Conservation (phyloP, 1,140 invertebrate genomes). For the Drosophila novamexicana region DNA sequence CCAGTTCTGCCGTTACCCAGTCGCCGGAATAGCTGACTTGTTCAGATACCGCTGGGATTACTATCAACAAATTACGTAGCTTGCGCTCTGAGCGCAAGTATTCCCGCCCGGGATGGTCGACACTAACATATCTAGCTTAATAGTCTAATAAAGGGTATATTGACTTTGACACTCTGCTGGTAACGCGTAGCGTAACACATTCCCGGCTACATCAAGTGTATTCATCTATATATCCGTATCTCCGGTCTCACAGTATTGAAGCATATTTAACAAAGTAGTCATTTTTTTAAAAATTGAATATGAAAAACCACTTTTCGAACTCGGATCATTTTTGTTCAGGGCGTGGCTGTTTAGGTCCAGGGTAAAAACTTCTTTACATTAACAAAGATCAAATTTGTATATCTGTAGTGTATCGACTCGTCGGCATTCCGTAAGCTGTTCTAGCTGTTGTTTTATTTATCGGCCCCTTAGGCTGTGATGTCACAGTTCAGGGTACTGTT, state of each 20-base stretch:
- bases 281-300: too few relatives aligned
- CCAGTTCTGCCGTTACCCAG: neutral
- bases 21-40: neutral
- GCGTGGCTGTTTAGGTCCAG: too few relatives aligned
- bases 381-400: too few relatives aligned
- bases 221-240: too few relatives aligned
- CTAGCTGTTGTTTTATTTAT: neutral
- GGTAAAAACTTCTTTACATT: too few relatives aligned
- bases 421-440: neutral
- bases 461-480: neutral
- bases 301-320: too few relatives aligned
- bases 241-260: too few relatives aligned
- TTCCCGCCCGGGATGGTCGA: neutral
- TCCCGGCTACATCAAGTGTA: too few relatives aligned
- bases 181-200: too few relatives aligned
- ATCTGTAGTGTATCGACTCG: neutral
- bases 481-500: neutral
- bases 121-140: neutral
- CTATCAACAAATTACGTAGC: neutral
- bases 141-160: neutral
- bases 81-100: neutral
- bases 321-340: too few relatives aligned
- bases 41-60: slow-evolving; percentile 9
- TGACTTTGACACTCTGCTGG: neutral
- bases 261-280: too few relatives aligned